phyloP scores from a whole-genome alignment of 2,113 vertebrate genomes.

The Formicarius rufipectus region DNA sequence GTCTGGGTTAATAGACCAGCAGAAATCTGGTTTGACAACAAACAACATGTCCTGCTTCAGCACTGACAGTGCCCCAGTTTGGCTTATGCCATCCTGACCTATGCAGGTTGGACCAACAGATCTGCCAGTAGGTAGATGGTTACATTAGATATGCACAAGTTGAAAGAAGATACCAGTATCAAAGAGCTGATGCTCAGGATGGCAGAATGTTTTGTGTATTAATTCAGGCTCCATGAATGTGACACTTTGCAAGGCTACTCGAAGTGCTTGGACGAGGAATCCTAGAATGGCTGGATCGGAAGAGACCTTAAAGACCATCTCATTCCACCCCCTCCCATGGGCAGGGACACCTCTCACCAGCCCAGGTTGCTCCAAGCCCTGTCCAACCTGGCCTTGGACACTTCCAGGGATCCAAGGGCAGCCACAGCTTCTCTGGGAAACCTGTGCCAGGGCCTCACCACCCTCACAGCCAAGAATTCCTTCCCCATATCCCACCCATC shows the following conservation, averaged over 20 bases:
- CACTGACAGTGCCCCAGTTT: background rate
- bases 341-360: rapidly evolving
- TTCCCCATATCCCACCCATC: rapidly evolving
- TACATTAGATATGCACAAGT: rapidly evolving
- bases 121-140: rapidly evolving
- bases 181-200: background rate
- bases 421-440: background rate
- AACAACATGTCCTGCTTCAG: rapidly evolving
- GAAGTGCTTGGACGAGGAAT: background rate
- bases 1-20: background rate
- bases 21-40: background rate
- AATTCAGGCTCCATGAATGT: background rate
- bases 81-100: background rate
- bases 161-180: background rate
- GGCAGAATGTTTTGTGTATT: background rate
- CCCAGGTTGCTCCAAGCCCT: rapidly evolving
- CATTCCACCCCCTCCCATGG: rapidly evolving
- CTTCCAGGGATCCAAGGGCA: background rate
- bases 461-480: background rate
- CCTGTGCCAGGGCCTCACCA: background rate
- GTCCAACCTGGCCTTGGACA: rapidly evolving
- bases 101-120: rapidly evolving
- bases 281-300: background rate
- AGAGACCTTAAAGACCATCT: background rate
- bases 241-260: background rate